Conservation (phyloP, 2,113 vertebrate species). For the Motacilla tschutschensis region DNA sequence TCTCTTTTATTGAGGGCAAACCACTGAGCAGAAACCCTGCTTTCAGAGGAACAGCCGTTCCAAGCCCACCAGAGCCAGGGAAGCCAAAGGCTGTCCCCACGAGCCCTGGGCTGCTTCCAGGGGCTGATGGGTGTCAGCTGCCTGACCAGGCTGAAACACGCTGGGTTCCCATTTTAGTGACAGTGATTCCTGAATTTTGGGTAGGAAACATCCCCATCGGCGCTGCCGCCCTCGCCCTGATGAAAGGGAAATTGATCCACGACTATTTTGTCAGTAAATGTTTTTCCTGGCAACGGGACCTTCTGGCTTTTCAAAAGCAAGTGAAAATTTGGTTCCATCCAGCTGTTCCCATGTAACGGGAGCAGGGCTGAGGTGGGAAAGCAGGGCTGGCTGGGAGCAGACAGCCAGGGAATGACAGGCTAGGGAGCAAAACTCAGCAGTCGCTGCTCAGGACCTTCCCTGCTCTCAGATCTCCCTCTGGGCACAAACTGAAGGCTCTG, state of each 20-base stretch:
- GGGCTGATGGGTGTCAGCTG: not conserved
- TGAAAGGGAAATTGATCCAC: conserved; percentile 47
- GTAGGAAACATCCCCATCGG: not conserved
- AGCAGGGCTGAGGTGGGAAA: not conserved
- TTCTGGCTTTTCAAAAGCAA: conserved; percentile 28
- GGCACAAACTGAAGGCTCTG: not conserved
- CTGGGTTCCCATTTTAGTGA: not conserved
- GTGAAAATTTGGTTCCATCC: conserved; percentile 23
- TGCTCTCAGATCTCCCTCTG: not conserved
- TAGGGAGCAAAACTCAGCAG: not conserved
- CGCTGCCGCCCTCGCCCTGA: not conserved
- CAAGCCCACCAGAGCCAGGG: not conserved
- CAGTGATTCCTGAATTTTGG: not conserved
- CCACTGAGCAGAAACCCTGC: conserved; percentile 20
- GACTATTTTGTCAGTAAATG: conserved; percentile 50
- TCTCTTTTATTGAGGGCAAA: conserved; percentile 16
- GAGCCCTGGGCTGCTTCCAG: conserved; percentile 20
- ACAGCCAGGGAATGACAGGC: not conserved
- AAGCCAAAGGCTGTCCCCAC: not conserved
- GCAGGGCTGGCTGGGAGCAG: not conserved
- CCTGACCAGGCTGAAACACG: not conserved
- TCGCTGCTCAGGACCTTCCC: not conserved
- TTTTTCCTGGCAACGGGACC: conserved; percentile 24
- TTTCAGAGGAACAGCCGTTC: not conserved
- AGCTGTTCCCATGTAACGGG: conserved; percentile 11